phyloP scores from a whole-genome alignment of 2,888 invertebrate species.

The Meganola albula region DNA sequence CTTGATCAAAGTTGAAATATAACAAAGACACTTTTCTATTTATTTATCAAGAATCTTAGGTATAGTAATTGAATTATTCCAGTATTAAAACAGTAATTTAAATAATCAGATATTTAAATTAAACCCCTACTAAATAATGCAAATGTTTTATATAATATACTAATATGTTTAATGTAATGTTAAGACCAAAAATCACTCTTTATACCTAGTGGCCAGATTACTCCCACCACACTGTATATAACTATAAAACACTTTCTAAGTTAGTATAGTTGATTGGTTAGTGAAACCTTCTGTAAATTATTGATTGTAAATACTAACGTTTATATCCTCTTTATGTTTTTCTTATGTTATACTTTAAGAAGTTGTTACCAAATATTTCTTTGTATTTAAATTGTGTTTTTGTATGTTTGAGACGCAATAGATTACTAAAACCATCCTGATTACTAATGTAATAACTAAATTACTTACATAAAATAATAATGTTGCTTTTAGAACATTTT shows the following conservation, averaged over 20 bases:
- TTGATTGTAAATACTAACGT: slow-evolving; percentile 61
- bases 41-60: too few relatives aligned
- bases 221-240: slow-evolving; percentile 70
- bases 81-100: too few relatives aligned
- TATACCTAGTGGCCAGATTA: slow-evolving; percentile 58
- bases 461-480: too few relatives aligned
- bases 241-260: slow-evolving; percentile 36
- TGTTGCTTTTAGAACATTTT: too few relatives aligned
- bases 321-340: slow-evolving; percentile 33
- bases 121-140: too few relatives aligned
- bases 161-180: slow-evolving; percentile 21
- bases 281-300: slow-evolving; percentile 46
- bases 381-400: slow-evolving; percentile 60
- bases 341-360: slow-evolving; percentile 47
- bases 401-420: slow-evolving; percentile 30
- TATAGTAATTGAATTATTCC: too few relatives aligned
- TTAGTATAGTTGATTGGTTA: slow-evolving; percentile 57
- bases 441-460: too few relatives aligned
- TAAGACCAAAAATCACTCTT: slow-evolving; percentile 35
- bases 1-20: too few relatives aligned
- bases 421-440: too few relatives aligned
- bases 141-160: slow-evolving; percentile 10
- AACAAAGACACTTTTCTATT: too few relatives aligned
- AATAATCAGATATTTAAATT: too few relatives aligned
- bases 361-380: slow-evolving; percentile 75